These are phyloP conservation scores for Abrostola tripartita DNA, from an alignment of 2,888 invertebrate genomes.

Conservation along the genomic window DNA sequence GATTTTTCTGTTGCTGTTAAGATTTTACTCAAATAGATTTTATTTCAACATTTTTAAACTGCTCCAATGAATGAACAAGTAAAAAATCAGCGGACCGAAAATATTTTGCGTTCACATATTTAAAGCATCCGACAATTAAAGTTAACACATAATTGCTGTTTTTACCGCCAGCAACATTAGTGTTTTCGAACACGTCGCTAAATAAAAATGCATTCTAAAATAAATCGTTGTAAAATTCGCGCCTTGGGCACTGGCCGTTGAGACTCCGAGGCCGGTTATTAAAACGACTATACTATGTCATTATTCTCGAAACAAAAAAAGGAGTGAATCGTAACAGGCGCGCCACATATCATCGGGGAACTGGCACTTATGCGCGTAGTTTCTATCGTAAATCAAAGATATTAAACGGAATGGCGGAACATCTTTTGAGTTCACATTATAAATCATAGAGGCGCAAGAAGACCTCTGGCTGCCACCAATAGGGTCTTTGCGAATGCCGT, in stretches of 20 bases:
- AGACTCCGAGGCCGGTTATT: conserved; percentile 77
- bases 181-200: conserved; percentile 64
- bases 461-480: conserved; percentile 81
- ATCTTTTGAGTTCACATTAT: conserved; percentile 88
- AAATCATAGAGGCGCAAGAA: conserved; percentile 85
- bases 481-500: conserved; percentile 79
- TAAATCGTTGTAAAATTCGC: conserved; percentile 78
- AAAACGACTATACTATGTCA: conserved; percentile 85
- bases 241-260: conserved; percentile 74
- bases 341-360: conserved; percentile 85
- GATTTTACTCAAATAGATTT: conserved; percentile 19
- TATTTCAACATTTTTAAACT: conserved; percentile 16
- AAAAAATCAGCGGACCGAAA: conserved; percentile 49
- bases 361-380: conserved; percentile 86
- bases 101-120: conserved; percentile 49
- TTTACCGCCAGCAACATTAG: conserved; percentile 59
- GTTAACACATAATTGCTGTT: conserved; percentile 51
- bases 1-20: conserved; percentile 7
- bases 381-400: conserved; percentile 88
- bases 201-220: conserved; percentile 76
- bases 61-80: conserved; percentile 38
- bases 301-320: conserved; percentile 83
- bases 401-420: conserved; percentile 87
- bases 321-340: conserved; percentile 82
- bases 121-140: conserved; percentile 52